A percentile compares a stretch with the other conserved stretches of the same genome.
phyloP scores from a whole-genome alignment of 1,140 invertebrate genomes.

The Trichonephila inaurata region DNA sequence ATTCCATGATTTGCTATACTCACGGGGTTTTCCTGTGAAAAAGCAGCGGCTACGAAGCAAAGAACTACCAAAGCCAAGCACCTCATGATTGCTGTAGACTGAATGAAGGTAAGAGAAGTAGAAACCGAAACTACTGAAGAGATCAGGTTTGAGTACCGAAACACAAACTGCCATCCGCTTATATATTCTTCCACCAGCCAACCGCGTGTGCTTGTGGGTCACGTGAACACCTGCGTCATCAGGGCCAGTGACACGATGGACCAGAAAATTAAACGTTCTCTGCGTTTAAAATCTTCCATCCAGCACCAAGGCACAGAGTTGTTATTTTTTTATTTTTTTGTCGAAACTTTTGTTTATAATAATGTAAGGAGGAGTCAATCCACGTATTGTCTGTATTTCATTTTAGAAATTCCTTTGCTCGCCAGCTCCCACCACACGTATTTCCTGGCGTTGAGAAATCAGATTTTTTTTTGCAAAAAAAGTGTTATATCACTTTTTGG shows the following conservation, averaged over 20 bases:
- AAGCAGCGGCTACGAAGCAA: conserved; percentile 50
- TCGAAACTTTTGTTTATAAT: conserved; percentile 33
- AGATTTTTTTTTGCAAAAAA: neutral
- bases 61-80: conserved; percentile 58
- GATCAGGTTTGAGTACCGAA: conserved; percentile 53
- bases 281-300: conserved; percentile 26
- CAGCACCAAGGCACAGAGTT: neutral
- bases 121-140: conserved; percentile 33
- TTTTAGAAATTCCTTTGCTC: conserved; percentile 1
- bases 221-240: conserved; percentile 56
- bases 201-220: conserved; percentile 19
- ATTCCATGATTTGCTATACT: conserved; percentile 29
- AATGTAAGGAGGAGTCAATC: conserved; percentile 14
- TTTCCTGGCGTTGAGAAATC: neutral
- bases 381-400: neutral
- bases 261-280: conserved; percentile 68
- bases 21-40: conserved; percentile 57
- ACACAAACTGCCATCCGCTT: conserved; percentile 17
- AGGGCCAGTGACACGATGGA: conserved; percentile 74
- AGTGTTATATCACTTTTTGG: neutral
- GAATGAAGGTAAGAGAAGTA: neutral
- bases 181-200: conserved; percentile 65
- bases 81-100: conserved; percentile 43
- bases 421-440: neutral
- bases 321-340: neutral